Conservation (phyloP, 2,888 invertebrate genomes). For the Argyresthia albistria region DNA sequence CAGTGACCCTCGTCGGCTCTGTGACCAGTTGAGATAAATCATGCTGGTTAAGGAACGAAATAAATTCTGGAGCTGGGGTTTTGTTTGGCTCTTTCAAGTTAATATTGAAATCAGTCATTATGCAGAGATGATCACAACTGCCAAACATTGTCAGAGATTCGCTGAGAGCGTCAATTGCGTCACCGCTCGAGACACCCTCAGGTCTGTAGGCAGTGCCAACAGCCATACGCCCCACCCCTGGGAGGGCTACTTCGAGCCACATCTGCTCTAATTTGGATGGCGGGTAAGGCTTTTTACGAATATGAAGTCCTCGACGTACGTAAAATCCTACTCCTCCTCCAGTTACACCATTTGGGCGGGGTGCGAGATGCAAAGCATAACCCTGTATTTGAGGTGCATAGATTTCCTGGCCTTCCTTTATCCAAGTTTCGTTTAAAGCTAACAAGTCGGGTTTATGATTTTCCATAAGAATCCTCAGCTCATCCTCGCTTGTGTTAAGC, state of each 20-base stretch:
- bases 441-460: constrained; percentile 2
- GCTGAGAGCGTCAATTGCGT: neutral
- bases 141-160: constrained; percentile 1
- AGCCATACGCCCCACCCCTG: neutral
- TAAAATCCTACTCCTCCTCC: constrained; percentile 3
- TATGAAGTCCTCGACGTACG: neutral
- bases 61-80: neutral
- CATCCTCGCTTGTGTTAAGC: constrained; percentile 1
- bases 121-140: neutral
- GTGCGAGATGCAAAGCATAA: too few species aligned
- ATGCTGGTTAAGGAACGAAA: neutral
- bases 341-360: too few species aligned
- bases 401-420: neutral
- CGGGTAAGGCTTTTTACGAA: neutral
- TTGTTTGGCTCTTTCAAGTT: neutral
- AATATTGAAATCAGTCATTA: constrained; percentile 1
- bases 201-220: constrained; percentile 4
- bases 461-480: neutral
- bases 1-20: neutral
- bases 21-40: neutral
- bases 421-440: constrained; percentile 4
- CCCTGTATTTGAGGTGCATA: neutral
- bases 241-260: neutral
- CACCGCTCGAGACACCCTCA: neutral
- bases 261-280: neutral